These are phyloP conservation scores for Nudaria mundana DNA, from an alignment of 2,888 invertebrate genomes.

Conservation along the genomic window DNA sequence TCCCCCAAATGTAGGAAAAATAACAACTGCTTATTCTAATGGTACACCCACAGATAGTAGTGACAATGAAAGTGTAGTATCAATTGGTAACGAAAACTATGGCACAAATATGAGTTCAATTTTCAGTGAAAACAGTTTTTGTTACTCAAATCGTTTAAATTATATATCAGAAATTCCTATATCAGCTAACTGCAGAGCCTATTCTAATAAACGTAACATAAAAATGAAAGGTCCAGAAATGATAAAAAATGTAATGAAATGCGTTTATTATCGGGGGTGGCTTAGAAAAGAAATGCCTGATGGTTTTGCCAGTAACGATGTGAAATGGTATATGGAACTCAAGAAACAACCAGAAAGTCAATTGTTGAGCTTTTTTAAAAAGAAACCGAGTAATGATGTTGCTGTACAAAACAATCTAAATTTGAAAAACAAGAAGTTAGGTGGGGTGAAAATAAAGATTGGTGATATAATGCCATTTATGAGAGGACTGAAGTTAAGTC, in stretches of 20 bases:
- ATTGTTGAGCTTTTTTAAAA: conserved; percentile 9
- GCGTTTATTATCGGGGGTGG: no score
- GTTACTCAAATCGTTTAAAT: no score
- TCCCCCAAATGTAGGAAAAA: no score
- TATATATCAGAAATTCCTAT: no score
- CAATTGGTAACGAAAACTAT: neutral
- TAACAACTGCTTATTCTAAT: neutral
- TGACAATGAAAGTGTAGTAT: neutral
- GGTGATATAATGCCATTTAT: conserved; percentile 24
- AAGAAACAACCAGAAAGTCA: conserved; percentile 32
- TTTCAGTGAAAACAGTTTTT: neutral
- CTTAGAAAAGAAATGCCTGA: neutral
- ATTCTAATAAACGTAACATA: neutral
- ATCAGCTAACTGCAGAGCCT: no score
- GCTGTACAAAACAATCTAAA: neutral
- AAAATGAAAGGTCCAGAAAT: neutral
- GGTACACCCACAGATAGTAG: neutral
- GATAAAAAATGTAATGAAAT: neutral
- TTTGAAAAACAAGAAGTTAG: neutral
- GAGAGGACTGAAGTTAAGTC: conserved; percentile 4
- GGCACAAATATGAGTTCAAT: neutral
- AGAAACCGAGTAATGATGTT: neutral
- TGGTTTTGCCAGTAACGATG: neutral
- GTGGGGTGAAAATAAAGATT: conserved; percentile 16
- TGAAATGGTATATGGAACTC: conserved; percentile 14